Base-by-base conservation (phyloP, 2,888 invertebrate species). In the Drosophila anomalata region DNA sequence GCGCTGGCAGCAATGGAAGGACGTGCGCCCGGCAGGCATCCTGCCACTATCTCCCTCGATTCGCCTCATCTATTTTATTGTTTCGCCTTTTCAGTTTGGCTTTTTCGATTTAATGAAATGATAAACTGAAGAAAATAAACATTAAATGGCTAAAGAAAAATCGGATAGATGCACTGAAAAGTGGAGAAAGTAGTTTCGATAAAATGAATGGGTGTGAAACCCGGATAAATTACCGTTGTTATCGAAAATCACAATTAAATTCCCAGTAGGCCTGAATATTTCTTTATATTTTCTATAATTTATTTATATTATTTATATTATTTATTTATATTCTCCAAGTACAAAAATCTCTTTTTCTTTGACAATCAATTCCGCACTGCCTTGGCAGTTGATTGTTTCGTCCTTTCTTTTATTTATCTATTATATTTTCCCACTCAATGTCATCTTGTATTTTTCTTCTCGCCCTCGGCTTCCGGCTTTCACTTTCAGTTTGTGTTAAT, bases 371-470 rank as follows among this genome's bases (percentile, higher is more conserved):
- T 87, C 63, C 20, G 63, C 63, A 63, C 73, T 69, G 55, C 58
- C 39, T 78, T 75, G 71, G 42, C 77, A 73, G 83, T 80, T 84
- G 88, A 87, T 87, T 87, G 86, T 74, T 86, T 84, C 83, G 83
- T 73, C 75, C 69, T 67, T 76, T 29, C 46, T 31, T 29, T 54
- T 44, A 22, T 44, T 12, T 44, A 5, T 41, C n/a, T 17, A 42
- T 41, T 42, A 22, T 44, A 42, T 46, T 50, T 44, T 31, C 46
- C 31, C 31, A 17, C 51, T 54, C 31, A 39, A 36, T 65, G 22
- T 66, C 36, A 53, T 51, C 60, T 75, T 81, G 81, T 80, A 57
- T 68, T 77, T 67, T 62, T 52, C 60, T 39, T 50, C 24, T 39
- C 50, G 17, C 39, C 42, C 46, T 56, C 20, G 71, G 68, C 73